Evolutionary conservation across 2,113 vertebrate species (phyloP).

Genomic region (Grammomys dolichurus): DNA sequence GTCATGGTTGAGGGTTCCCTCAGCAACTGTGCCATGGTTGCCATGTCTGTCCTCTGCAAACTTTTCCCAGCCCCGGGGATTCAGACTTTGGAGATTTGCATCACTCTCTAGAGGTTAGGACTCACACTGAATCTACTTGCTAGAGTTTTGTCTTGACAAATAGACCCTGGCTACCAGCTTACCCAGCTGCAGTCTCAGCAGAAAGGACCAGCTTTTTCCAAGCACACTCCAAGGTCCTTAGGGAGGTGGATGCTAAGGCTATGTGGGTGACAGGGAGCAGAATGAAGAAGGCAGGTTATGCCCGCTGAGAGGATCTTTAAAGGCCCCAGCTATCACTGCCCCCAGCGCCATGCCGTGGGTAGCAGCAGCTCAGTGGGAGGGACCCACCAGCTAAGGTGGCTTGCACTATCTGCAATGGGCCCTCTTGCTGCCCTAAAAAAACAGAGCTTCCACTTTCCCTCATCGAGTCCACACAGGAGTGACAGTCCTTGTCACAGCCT

Average conservation of each 20-base stretch:
- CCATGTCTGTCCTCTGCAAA: slow-evolving; percentile 56
- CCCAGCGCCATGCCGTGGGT: not conserved
- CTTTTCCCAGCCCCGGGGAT: not conserved
- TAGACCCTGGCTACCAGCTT: slow-evolving; percentile 33
- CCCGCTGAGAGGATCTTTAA: not conserved
- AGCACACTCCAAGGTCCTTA: not conserved
- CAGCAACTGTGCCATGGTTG: slow-evolving; percentile 40
- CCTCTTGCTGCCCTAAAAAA: not conserved
- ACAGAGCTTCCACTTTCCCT: not conserved
- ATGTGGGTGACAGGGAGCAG: not conserved
- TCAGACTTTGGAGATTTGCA: not conserved
- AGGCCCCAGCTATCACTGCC: not conserved
- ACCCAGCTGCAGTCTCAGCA: slow-evolving; percentile 44
- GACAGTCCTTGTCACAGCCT: too few relatives aligned
- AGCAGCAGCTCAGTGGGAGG: not conserved
- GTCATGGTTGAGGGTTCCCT: slow-evolving; percentile 50
- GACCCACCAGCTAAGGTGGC: not conserved
- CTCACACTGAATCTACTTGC: not conserved
- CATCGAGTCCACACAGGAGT: too few relatives aligned
- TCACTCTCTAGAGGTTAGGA: not conserved
- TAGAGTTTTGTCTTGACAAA: slow-evolving; percentile 54
- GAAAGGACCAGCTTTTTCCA: not conserved
- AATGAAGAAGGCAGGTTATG: not conserved
- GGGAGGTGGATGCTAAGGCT: not conserved
- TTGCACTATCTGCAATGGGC: not conserved